A percentile compares a stretch with the other conserved stretches of the same genome.
These are phyloP conservation scores for Acropora yongei DNA, from an alignment of 64 coral and sea anemone genomes.

Conservation along the genomic window DNA sequence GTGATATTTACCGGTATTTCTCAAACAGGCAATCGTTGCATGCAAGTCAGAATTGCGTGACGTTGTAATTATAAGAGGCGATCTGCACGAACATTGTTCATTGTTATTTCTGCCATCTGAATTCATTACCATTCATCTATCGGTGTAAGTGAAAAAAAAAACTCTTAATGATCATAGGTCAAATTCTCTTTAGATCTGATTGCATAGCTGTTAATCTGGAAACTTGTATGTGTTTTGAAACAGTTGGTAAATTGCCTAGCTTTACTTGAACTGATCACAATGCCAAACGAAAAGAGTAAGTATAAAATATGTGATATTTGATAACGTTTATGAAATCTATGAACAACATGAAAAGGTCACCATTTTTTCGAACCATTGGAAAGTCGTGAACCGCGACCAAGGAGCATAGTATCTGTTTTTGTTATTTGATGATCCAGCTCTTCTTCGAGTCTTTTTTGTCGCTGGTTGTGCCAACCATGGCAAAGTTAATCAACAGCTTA, in stretches of 20 bases:
- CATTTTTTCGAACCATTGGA: neutral
- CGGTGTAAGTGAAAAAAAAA: slow-evolving; percentile 19
- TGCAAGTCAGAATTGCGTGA: slow-evolving; percentile 5
- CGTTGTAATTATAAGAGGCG: neutral
- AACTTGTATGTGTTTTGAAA: neutral
- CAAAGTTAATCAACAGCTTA: neutral
- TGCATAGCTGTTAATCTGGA: neutral
- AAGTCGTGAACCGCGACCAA: neutral
- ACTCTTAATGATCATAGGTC: slow-evolving; percentile 20
- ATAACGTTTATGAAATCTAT: neutral
- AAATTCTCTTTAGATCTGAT: slow-evolving; percentile 17
- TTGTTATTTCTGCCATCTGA: slow-evolving; percentile 25
- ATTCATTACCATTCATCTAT: slow-evolving; percentile 11
- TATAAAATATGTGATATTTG: slow-evolving; percentile 9
- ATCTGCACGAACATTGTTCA: neutral
- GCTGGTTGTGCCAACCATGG: too few relatives aligned
- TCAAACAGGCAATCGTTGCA: slow-evolving; percentile 16
- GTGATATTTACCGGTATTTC: neutral
- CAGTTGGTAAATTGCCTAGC: neutral
- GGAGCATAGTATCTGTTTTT: neutral
- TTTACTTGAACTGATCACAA: neutral
- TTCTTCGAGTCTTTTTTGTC: neutral
- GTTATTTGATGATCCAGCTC: neutral
- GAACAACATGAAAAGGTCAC: neutral
- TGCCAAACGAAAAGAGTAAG: slow-evolving; percentile 39